Evolutionary conservation across 1,140 invertebrate genomes (phyloP), one percentile per base, ranked within the genome.

Genomic region (Hyposmocoma kahamanoa): DNA sequence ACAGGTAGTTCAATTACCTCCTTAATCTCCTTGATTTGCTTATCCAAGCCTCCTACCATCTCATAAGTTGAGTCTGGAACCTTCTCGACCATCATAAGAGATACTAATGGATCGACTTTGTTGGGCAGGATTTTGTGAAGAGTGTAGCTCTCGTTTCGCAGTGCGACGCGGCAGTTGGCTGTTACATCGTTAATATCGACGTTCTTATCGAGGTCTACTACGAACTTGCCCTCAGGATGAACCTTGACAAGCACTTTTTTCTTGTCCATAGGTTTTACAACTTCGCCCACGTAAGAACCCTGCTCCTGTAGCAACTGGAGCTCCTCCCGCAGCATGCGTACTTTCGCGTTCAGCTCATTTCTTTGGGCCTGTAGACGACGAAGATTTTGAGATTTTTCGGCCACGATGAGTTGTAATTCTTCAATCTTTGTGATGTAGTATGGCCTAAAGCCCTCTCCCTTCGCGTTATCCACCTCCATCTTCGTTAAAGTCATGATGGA

Each of bases 21-120:
- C 87, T 99, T 99, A 53, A 99, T 99, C 87, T 99, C 98, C 79
- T 99, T 99, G 52, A 99, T 99, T 87, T 99, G 98, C 74, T 99
- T 99, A 70, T 99, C 98, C 41, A 99, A 88, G 56, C 98, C 98
- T 59, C 98, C 98, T 39, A 99, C 98, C 98, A 99, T 99, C 90
- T 99, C 98, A 81, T 99, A 96, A 0, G 98, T 99, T 0, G 98
- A 99, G 85, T 99, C 98, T 8, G 98, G 98, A 3, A 99, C 98
- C 87, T 99, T 99, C 79, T 99, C 98, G 0, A 99, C 98, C 98
- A 99, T 99, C 98, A 99, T 99, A 36, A 99, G 90, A n/a, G 97
- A 99, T 0, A 99, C 98, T 28, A 99, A 87, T 1, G 98, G 98
- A 90, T 99, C 98, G n/a, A 99, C 96, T 72, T 99, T 99, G 75